These are phyloP conservation scores for Mormyrus lacerda DNA, from an alignment of 2,113 vertebrate genomes.

Conservation along the genomic window DNA sequence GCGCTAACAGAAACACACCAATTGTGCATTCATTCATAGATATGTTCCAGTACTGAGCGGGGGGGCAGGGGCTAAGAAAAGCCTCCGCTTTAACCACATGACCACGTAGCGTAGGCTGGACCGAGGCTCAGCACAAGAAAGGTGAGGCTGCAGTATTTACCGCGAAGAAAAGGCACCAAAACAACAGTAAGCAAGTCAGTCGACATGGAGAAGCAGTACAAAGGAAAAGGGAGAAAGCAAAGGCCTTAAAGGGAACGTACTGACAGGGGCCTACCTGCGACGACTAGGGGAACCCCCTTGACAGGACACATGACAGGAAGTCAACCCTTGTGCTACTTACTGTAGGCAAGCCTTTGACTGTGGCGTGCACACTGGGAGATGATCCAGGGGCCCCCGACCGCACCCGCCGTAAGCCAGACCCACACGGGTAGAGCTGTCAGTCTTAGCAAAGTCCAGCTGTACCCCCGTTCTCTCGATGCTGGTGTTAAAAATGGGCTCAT, in stretches of 20 bases:
- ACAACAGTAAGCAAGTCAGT: background rate
- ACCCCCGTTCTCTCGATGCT: background rate
- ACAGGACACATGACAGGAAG: background rate
- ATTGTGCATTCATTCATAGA: conserved; percentile 2
- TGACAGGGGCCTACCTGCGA: background rate
- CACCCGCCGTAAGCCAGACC: background rate
- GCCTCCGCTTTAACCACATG: background rate
- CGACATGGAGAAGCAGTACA: too few relatives aligned
- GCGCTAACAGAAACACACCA: conserved; percentile 28
- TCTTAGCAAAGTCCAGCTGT: background rate
- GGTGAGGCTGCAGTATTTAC: background rate
- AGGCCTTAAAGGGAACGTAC: background rate
- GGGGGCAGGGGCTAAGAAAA: conserved; percentile 6
- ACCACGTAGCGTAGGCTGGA: background rate
- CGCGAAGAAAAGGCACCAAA: background rate
- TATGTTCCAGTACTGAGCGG: background rate
- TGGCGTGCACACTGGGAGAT: background rate
- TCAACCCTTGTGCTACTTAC: background rate
- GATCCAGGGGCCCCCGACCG: background rate
- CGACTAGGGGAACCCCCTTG: background rate
- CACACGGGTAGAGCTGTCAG: background rate
- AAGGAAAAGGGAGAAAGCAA: background rate
- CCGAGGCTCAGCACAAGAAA: background rate
- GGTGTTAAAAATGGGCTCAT: background rate
- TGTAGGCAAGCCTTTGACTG: background rate